Conservation (phyloP, 2,797 vertebrate species). For the Hoplostethus mediterraneus region DNA sequence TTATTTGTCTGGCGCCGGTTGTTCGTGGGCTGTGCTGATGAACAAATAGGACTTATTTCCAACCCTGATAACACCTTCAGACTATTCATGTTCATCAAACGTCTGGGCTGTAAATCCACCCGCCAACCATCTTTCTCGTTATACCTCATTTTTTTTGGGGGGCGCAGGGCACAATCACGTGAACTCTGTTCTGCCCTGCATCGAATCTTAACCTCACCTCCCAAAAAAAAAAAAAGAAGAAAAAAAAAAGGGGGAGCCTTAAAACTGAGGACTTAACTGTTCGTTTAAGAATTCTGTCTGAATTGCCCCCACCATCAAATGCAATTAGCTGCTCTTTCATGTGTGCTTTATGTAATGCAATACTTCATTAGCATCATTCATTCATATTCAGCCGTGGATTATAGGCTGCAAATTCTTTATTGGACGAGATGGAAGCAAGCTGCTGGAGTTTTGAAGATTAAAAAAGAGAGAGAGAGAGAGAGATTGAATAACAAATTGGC, state of each 20-base stretch:
- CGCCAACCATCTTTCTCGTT: constrained; percentile 88
- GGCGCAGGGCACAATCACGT: constrained; percentile 69
- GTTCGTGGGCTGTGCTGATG: constrained; percentile 89
- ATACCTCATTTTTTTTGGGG: constrained; percentile 82
- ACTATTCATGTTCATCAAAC: constrained; percentile 96
- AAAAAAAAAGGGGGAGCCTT: constrained; percentile 86
- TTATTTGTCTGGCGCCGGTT: constrained; percentile 92
- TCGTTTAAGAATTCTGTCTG: constrained; percentile 97
- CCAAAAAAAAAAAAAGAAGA: no score
- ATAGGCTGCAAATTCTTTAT: constrained; percentile 98
- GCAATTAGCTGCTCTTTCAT: constrained; percentile 99
- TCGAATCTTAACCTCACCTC: constrained; percentile 35
- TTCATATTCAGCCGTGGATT: constrained; percentile 98
- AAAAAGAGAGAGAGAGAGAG: constrained; percentile 83
- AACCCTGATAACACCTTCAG: constrained; percentile 92
- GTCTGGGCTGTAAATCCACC: constrained; percentile 89
- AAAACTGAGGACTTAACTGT: constrained; percentile 91
- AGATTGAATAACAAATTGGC: constrained; percentile 97
- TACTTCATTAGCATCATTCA: constrained; percentile 99
- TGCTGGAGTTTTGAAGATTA: constrained; percentile 94
- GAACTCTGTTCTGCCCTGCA: constrained; percentile 49
- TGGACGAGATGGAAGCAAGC: constrained; percentile 96
- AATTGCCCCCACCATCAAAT: constrained; percentile 98
- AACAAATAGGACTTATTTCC: constrained; percentile 92
- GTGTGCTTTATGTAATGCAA: constrained; percentile 99